These are phyloP conservation scores for Patella ulyssiponensis DNA, from an alignment of 2,888 invertebrate genomes.

Conservation along the genomic window DNA sequence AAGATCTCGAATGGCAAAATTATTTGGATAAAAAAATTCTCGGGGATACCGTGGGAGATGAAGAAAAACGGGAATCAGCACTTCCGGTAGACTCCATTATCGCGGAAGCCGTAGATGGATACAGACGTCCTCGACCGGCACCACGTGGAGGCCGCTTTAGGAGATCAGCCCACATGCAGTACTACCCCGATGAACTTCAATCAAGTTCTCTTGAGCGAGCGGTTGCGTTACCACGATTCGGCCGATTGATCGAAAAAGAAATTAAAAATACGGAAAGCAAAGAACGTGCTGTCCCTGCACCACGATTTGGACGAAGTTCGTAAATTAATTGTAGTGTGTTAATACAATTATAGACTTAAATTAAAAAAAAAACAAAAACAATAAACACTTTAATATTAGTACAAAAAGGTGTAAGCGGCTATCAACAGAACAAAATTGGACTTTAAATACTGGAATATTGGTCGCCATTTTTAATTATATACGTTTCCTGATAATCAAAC, in stretches of 20 bases:
- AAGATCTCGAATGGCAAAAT: constrained; percentile 14
- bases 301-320: constrained; percentile 22
- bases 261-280: background rate
- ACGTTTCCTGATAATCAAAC: no score
- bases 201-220: background rate
- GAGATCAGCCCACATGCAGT: background rate
- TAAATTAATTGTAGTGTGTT: no score
- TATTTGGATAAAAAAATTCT: background rate
- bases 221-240: constrained; percentile 12
- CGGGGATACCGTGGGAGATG: background rate
- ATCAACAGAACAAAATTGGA: no score
- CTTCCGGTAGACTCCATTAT: background rate
- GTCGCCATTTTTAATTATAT: no score
- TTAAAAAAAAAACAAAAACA: no score
- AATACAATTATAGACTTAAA: no score
- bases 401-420: no score
- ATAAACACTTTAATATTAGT: no score
- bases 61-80: constrained; percentile 7
- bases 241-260: background rate
- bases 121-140: background rate
- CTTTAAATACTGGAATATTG: no score
- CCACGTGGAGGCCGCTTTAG: background rate
- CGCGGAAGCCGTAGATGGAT: background rate
- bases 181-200: background rate
- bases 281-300: constrained; percentile 34